These are phyloP conservation scores for Apotomis capreana DNA, from an alignment of 2,888 invertebrate species.

Conservation along the genomic window DNA sequence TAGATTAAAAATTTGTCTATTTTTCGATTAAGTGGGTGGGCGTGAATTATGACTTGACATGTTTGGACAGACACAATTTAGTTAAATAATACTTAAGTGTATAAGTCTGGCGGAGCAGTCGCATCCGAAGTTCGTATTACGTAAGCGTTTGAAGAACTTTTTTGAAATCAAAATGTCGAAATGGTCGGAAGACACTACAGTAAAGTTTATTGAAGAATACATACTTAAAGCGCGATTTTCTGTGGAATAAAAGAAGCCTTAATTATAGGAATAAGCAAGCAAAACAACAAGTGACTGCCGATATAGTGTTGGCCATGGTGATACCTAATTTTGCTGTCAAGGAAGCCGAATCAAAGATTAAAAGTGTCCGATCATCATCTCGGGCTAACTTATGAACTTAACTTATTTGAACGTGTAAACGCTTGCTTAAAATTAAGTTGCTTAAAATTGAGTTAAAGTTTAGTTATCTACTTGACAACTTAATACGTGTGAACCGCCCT, in stretches of 20 bases:
- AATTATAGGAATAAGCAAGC: too few relatives aligned
- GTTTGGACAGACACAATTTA: constrained; percentile 5
- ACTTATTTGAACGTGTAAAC: not conserved
- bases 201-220: too few relatives aligned
- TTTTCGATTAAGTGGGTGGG: constrained; percentile 1
- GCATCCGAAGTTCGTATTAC: too few relatives aligned
- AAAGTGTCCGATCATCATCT: not conserved
- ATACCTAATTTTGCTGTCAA: not conserved
- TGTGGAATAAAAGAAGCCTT: too few relatives aligned
- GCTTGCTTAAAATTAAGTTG: too few relatives aligned
- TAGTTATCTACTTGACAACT: not conserved
- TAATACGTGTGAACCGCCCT: not conserved
- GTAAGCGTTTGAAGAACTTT: too few relatives aligned
- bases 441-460: not conserved
- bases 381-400: not conserved
- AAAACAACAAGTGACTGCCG: too few relatives aligned
- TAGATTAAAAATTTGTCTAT: not conserved
- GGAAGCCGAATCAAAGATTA: not conserved
- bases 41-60: not conserved
- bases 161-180: too few relatives aligned
- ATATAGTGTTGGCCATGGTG: not conserved
- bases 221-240: too few relatives aligned
- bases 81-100: constrained; percentile 2
- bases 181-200: too few relatives aligned
- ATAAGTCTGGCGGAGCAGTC: constrained; percentile 1